Evolutionary conservation across 2,113 vertebrate species (phyloP).

Genomic region (Ancistrus triradiatus): DNA sequence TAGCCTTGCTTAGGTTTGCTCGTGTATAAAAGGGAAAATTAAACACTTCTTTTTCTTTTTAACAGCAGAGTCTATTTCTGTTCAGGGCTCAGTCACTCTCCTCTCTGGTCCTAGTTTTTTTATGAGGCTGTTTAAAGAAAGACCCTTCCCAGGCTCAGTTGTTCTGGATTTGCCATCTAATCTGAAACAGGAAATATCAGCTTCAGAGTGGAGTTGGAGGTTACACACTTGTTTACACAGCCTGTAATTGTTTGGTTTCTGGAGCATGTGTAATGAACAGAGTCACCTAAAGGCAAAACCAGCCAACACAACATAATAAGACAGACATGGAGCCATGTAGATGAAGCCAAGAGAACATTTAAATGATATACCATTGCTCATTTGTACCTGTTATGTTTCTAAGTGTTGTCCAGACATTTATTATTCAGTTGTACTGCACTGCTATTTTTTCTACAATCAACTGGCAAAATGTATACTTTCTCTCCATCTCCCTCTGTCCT

Average conservation of each 20-base stretch:
- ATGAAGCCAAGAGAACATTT: not conserved
- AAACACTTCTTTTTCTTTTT: slow-evolving; percentile 51
- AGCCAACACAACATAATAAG: slow-evolving; percentile 13
- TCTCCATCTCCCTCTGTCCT: too few relatives aligned
- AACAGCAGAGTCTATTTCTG: too few relatives aligned
- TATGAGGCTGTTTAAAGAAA: slow-evolving; percentile 39
- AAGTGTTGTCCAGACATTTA: not conserved
- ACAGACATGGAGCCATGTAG: slow-evolving; percentile 41
- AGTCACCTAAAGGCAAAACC: not conserved
- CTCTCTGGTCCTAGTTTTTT: slow-evolving; percentile 47
- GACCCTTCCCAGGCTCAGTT: slow-evolving; percentile 41
- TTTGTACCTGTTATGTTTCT: not conserved
- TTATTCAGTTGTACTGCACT: too few relatives aligned
- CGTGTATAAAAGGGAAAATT: slow-evolving; percentile 59
- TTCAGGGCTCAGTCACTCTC: slow-evolving; percentile 32
- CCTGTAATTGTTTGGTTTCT: slow-evolving; percentile 74
- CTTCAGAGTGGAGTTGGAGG: slow-evolving; percentile 60
- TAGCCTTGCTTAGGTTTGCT: slow-evolving; percentile 59
- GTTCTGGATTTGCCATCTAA: slow-evolving; percentile 60
- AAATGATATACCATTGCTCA: slow-evolving; percentile 1
- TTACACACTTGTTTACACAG: slow-evolving; percentile 60
- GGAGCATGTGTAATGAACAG: slow-evolving; percentile 61
- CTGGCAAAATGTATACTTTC: too few relatives aligned
- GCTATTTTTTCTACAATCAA: too few relatives aligned
- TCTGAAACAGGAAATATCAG: slow-evolving; percentile 70